Base-by-base conservation (phyloP, 2,888 invertebrate genomes). In the Sphecodes monilicornis region DNA sequence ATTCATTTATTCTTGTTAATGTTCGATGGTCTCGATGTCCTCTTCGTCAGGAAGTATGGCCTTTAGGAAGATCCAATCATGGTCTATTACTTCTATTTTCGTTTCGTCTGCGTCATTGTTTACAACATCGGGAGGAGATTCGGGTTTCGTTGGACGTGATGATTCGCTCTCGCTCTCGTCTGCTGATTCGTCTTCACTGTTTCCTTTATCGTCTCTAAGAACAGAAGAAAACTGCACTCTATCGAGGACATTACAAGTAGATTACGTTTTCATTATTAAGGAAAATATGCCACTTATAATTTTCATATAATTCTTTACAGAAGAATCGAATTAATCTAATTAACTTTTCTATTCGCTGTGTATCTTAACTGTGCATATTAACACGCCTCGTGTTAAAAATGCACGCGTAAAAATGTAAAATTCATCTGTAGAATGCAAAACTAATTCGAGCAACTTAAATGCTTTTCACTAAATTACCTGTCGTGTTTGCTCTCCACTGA, bases 11-110 rank as follows among this genome's bases (percentile, higher is more conserved):
- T 54, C 50, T 54, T n/a, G 60, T 22, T 54, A 80, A 43, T 54
- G 70, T 22, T 77, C 81, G 22, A 73, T 76, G 18, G 66, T 78
- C 32, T 87, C 81, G 13, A 75, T 78, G 18, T 71, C 80, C 29
- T 87, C 70, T 80, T 83, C 86, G 79, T 91, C 92, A 0, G 94
- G 92, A 64, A 94, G 85, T 88, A 94, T 89, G 16, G 88, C 89
- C 1, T 91, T 89, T 46, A 94, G 82, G 68, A 93, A 94, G 29
- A 86, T 88, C 94, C 94, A 94, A 82, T 94, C 89, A 36, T 92
- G 90, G 76, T 86, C 87, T 26, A 80, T 72, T 11, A 94, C 82
- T 69, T 89, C 75, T 22, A 72, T 50, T 76, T 84, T 86, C 13
- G 78, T 66, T 71, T 91, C 90, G 16, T 92, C 89, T 1, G 81